A percentile compares a stretch with the other conserved stretches of the same genome.
Conservation (phyloP, 2,888 invertebrate genomes). For the Eupithecia centaureata region DNA sequence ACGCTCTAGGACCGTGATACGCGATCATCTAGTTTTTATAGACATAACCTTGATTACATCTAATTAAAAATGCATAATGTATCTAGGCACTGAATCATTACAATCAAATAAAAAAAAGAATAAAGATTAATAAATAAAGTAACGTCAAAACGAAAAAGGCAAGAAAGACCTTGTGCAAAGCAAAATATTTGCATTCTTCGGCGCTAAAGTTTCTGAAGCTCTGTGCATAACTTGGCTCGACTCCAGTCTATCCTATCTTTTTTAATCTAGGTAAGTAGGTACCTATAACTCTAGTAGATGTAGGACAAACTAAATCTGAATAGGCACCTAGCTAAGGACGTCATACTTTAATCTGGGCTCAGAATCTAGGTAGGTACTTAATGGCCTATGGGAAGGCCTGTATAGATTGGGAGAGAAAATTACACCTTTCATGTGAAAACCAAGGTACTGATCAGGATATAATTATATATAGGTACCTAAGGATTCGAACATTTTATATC, state of each 20-base stretch:
- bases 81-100: not conserved
- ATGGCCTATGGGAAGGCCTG: not conserved
- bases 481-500: too few relatives aligned
- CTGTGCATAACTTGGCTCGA: conserved; percentile 48
- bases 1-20: conserved; percentile 62
- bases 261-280: too few relatives aligned
- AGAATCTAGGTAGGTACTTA: not conserved
- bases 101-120: not conserved
- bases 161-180: not conserved
- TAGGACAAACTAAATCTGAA: conserved; percentile 46
- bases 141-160: not conserved
- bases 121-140: not conserved
- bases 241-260: conserved; percentile 55
- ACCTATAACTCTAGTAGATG: conserved; percentile 36
- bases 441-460: not conserved
- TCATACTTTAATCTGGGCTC: too few relatives aligned
- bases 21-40: conserved; percentile 7
- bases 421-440: not conserved
- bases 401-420: not conserved
- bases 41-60: not conserved
- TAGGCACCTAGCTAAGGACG: conserved; percentile 7
- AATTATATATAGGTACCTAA: not conserved
- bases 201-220: conserved; percentile 49
- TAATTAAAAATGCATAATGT: not conserved
- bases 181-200: conserved; percentile 37